Base-by-base conservation (phyloP, 2,113 vertebrate genomes). In the Pseudopipra pipra region DNA sequence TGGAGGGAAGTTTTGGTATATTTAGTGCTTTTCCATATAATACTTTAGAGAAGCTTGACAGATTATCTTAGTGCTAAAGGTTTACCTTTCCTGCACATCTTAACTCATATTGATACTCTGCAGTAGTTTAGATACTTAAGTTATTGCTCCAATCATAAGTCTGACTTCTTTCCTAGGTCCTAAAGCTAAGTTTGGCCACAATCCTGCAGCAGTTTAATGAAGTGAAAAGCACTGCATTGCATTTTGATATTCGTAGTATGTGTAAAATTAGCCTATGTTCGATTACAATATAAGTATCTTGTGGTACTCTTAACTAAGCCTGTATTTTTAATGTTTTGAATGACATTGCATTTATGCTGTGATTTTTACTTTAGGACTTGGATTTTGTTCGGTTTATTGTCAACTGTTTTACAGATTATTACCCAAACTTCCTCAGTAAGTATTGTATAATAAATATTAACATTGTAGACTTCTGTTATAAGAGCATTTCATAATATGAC, bases 341-440 rank as follows among this genome's bases (percentile, higher is more conserved):
- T 66, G 84, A 31, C 8, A 27, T 28, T 67, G 21, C 0, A 0
- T 73, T 92, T 90, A 85, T 81, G 79, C 30, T 89, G 12, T 96
- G 67, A 35, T 70, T 96, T 92, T 92, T 88, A 86, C 97, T 98
- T 97, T 97, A 99, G 99, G 99, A 99, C 96, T 98, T 99, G 98
- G 99, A 99, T 92, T 99, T 99, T 98, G 98, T 99, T 91, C 99
- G 98, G 74, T 99, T 99, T 92, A 97, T 99, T 91, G 98, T 99
- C 91, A 99, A 96, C 96, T 99, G 99, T 97, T 99, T 99, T 97
- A 99, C 99, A 98, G 97, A 99, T 58, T 99, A 99, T 97, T 99
- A 99, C 96, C 99, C 99, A 68, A 99, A 99, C 97, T 99, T 99
- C 96, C 98, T 99, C 90, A 99, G 99, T 99, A 98, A 99, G 99